phyloP scores from a whole-genome alignment of 2,113 vertebrate species.

The Struthio camelus region DNA sequence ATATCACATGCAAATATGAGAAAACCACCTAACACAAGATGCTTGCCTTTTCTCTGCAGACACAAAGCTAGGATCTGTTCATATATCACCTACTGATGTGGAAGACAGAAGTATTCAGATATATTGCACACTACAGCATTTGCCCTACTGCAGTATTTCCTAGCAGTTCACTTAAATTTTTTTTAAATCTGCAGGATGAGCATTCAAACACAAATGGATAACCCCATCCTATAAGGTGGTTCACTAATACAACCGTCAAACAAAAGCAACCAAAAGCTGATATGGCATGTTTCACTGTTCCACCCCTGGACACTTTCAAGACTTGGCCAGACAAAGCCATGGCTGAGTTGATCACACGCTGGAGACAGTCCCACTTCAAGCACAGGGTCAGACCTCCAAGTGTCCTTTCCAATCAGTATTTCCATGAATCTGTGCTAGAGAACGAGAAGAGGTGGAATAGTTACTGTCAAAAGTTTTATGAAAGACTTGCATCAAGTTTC shows the following conservation, averaged over 20 bases:
- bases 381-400: slow-evolving; percentile 2
- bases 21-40: background rate
- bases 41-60: background rate
- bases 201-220: slow-evolving; percentile 4
- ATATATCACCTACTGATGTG: background rate
- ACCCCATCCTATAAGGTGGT: background rate
- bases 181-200: slow-evolving; percentile 43
- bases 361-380: background rate
- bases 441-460: background rate
- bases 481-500: background rate
- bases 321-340: background rate
- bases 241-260: background rate
- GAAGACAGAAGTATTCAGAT: slow-evolving; percentile 9
- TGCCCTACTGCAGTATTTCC: slow-evolving; percentile 20
- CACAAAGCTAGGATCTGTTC: background rate
- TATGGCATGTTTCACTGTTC: background rate
- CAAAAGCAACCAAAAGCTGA: slow-evolving; percentile 31
- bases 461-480: background rate
- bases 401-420: background rate
- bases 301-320: background rate
- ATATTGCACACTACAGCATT: background rate
- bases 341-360: background rate
- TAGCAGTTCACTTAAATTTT: background rate
- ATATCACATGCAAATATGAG: accelerated
- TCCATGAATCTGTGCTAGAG: background rate